Base-by-base conservation (phyloP, 2,888 invertebrate genomes). In the Boloria euphrosyne region DNA sequence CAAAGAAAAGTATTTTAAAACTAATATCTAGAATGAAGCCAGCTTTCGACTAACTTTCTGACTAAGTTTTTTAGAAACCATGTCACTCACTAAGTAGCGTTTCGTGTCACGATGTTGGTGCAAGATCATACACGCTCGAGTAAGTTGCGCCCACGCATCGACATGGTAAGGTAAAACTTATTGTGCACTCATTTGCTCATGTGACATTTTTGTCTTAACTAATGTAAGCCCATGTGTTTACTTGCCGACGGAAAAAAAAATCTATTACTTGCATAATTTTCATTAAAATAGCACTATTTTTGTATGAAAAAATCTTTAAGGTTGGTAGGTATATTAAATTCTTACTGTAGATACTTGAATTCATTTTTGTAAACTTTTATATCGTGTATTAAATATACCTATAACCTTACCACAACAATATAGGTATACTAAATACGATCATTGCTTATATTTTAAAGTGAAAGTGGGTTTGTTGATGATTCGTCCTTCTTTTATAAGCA, bases 141-240 rank as follows among this genome's bases (percentile, higher is more conserved):
- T 70, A 65, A 67, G 60, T 67, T 51, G 65, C 61, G 58, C 63
- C 51, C 64, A 66, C 63, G 62, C 54, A 50, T 68, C 43, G 46
- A 54, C 60, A 69, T 68, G 66, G 86, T 82, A 86, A 86, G 74
- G 68, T 72, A 69, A 85, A 68, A 81, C 82, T 80, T 74, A 81
- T 79, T 79, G 78, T 75, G 70, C 76, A 76, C 72, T 75, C 77
- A 80, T 75, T 78, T 73, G 70, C 71, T 75, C 77, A 80, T 75
- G 77, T 73, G 70, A 73, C 71, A 73, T 49, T 55, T 61, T 63
- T 52, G 27, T 17, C 4, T 58, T 6, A 5, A 58, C 64, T 64
- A 52, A 38, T 31, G 10, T 0, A n/a, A 3, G 31, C 4, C n/a
- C 7, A 17, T 22, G 64, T 17, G 22, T 50, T 46, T 47, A 17